Conservation (phyloP, 1,140 invertebrate genomes). For the Drosophila mayri region DNA sequence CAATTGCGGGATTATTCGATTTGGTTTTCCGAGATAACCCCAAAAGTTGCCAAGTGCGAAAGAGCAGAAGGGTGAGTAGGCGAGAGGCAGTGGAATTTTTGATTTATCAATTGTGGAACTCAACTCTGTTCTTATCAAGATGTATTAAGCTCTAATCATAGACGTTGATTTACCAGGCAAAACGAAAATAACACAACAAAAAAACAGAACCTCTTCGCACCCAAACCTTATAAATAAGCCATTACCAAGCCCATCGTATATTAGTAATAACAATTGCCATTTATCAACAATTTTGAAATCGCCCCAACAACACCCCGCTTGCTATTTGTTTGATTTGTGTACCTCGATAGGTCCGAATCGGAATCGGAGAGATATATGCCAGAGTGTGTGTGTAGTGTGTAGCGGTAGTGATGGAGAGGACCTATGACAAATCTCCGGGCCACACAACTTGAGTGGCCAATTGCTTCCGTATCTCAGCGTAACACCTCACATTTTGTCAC, state of each 20-base stretch:
- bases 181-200: neutral
- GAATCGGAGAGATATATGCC: conserved; percentile 18
- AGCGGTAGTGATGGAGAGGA: conserved; percentile 9
- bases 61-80: neutral
- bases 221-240: conserved; percentile 64
- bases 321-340: conserved; percentile 59
- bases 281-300: conserved; percentile 61
- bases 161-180: conserved; percentile 74
- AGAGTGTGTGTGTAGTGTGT: neutral
- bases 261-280: conserved; percentile 69
- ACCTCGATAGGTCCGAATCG: conserved; percentile 34
- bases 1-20: conserved; percentile 37
- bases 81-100: conserved; percentile 47
- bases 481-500: conserved; percentile 39
- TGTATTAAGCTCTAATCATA: conserved; percentile 80
- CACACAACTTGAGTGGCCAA: conserved; percentile 29
- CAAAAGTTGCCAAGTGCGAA: conserved; percentile 23
- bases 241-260: conserved; percentile 54
- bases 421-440: conserved; percentile 40
- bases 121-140: conserved; percentile 60
- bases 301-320: conserved; percentile 24
- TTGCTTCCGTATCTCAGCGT: conserved; percentile 45
- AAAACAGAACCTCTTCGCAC: conserved; percentile 4
- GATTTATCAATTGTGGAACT: conserved; percentile 68
- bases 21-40: conserved; percentile 49